Conservation (phyloP, 2,888 invertebrate genomes). For the Hirtodrosophila duncani region DNA sequence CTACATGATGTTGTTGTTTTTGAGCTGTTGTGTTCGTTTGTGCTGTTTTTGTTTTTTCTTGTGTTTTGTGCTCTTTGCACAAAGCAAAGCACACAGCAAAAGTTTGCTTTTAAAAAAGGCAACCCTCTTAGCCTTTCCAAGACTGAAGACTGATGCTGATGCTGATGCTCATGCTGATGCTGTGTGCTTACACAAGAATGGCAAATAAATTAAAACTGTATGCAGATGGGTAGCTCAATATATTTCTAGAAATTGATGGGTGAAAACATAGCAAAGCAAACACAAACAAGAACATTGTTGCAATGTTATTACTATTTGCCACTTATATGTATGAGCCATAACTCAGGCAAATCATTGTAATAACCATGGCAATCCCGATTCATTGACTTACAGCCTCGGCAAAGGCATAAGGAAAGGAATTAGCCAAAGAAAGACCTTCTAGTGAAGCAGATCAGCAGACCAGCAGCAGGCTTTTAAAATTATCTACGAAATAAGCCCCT, state of each 20-base stretch:
- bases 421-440: too few relatives aligned
- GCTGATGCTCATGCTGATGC: slow-evolving; percentile 1
- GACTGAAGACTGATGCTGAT: slow-evolving; percentile 14
- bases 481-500: too few relatives aligned
- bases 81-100: slow-evolving; percentile 58
- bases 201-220: slow-evolving; percentile 65
- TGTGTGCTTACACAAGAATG: slow-evolving; percentile 20
- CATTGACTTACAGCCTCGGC: too few relatives aligned
- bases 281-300: slow-evolving; percentile 8
- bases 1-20: slow-evolving; percentile 37
- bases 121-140: slow-evolving; percentile 57
- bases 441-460: too few relatives aligned
- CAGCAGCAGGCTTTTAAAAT: too few relatives aligned
- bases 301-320: too few relatives aligned
- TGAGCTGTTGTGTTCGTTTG: slow-evolving; percentile 3
- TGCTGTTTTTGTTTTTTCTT: slow-evolving; percentile 26
- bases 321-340: too few relatives aligned
- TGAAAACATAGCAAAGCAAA: too few relatives aligned
- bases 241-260: slow-evolving; percentile 25
- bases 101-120: slow-evolving; percentile 63
- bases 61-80: slow-evolving; percentile 43
- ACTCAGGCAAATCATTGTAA: too few relatives aligned
- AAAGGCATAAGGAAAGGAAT: too few relatives aligned
- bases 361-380: too few relatives aligned
- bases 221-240: slow-evolving; percentile 36